phyloP scores from a whole-genome alignment of 2,113 vertebrate species.

The Atrichornis clamosus region DNA sequence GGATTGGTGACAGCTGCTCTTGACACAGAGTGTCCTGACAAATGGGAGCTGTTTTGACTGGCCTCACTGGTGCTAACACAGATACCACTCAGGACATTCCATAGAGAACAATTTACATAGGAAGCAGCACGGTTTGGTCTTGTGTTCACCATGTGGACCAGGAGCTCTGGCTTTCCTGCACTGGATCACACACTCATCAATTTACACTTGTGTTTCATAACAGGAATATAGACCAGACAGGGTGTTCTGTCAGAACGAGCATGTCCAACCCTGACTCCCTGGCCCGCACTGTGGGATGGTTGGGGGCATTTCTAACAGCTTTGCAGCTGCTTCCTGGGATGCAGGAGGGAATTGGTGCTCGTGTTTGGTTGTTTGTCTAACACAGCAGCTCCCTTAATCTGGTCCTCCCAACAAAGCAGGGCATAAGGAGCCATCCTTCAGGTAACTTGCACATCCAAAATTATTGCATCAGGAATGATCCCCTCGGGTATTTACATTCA shows the following conservation, averaged over 20 bases:
- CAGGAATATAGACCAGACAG: neutral
- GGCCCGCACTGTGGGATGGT: neutral
- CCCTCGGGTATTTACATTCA: neutral
- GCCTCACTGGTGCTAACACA: neutral
- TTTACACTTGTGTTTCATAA: neutral
- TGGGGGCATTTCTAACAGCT: neutral
- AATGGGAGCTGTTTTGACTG: neutral
- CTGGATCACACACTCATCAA: neutral
- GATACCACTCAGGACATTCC: neutral
- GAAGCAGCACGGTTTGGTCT: neutral
- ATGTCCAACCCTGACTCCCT: neutral
- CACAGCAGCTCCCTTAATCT: neutral
- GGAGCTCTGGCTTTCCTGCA: neutral
- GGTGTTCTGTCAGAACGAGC: neutral
- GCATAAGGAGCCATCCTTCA: neutral
- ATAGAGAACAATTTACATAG: neutral
- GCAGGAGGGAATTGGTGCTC: neutral
- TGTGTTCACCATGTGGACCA: neutral
- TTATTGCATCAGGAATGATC: neutral
- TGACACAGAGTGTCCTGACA: neutral
- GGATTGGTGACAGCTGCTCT: conserved; percentile 49
- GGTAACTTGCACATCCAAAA: neutral
- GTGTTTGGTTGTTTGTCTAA: neutral
- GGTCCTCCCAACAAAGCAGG: neutral
- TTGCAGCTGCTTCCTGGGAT: neutral